Conservation (phyloP, 2,113 vertebrate genomes). For the Junco hyemalis region DNA sequence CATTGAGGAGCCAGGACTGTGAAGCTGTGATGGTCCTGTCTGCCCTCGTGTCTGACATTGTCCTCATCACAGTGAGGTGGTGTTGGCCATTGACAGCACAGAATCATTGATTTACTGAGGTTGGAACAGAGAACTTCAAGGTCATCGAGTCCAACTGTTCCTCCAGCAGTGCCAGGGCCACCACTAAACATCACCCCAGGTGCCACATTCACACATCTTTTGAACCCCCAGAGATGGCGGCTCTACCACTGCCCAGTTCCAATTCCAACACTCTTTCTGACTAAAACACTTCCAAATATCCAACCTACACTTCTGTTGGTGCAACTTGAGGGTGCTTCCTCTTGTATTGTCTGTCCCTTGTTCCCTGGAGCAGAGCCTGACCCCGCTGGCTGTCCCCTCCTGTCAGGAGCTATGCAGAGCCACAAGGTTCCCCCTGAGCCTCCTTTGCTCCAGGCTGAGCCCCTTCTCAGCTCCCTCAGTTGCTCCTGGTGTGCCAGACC, state of each 20-base stretch:
- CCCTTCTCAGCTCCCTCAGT: neutral
- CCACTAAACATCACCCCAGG: neutral
- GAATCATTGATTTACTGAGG: neutral
- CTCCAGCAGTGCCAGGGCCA: neutral
- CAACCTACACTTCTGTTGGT: neutral
- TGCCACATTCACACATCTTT: neutral
- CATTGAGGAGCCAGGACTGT: neutral
- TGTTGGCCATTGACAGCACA: neutral
- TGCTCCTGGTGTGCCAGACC: rapidly evolving
- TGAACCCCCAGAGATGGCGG: neutral
- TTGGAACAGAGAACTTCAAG: neutral
- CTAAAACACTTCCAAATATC: neutral
- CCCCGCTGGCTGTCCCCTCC: rapidly evolving
- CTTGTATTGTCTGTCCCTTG: rapidly evolving
- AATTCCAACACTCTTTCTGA: neutral
- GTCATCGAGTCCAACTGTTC: rapidly evolving
- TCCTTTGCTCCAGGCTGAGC: neutral
- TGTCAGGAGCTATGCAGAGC: neutral
- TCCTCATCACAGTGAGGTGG: neutral
- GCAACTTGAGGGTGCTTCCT: neutral
- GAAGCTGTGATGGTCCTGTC: neutral
- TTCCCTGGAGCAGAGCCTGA: neutral
- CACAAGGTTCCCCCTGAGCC: neutral
- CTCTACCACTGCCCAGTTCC: neutral
- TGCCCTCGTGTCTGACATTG: rapidly evolving